Evolutionary conservation across 2,113 vertebrate species (phyloP).

Genomic region (Prinia subflava): DNA sequence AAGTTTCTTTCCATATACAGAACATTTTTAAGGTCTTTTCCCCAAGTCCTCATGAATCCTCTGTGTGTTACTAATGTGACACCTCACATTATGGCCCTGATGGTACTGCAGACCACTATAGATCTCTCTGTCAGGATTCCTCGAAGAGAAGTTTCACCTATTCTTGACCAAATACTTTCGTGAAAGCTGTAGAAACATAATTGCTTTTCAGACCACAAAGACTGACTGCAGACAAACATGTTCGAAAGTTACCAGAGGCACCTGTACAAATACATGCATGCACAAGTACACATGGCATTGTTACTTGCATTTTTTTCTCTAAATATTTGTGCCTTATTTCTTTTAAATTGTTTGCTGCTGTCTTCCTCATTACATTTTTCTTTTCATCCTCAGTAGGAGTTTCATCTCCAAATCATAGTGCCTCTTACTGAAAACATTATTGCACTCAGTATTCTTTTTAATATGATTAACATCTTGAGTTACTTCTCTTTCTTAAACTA

Average conservation of each 20-base stretch:
- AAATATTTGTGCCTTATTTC: not conserved
- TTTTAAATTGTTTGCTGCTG: not conserved
- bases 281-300: not conserved
- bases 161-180: not conserved
- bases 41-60: not conserved
- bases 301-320: not conserved
- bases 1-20: constrained; percentile 7
- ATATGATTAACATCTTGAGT: not conserved
- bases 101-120: not conserved
- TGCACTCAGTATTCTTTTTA: not conserved
- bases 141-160: not conserved
- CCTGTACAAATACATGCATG: not conserved
- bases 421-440: not conserved
- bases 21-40: constrained; percentile 13
- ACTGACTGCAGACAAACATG: not conserved
- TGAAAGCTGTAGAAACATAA: constrained; percentile 17
- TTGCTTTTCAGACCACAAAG: not conserved
- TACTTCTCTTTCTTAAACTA: not conserved
- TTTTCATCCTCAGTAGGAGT: not conserved
- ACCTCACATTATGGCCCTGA: not conserved
- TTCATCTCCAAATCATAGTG: not conserved
- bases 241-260: not conserved
- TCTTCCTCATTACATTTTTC: not conserved
- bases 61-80: not conserved
- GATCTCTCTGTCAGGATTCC: not conserved